Evolutionary conservation across 2,797 vertebrate genomes (phyloP), one percentile per base, ranked within the genome.

Genomic region (Schizothorax lantsangensis): DNA sequence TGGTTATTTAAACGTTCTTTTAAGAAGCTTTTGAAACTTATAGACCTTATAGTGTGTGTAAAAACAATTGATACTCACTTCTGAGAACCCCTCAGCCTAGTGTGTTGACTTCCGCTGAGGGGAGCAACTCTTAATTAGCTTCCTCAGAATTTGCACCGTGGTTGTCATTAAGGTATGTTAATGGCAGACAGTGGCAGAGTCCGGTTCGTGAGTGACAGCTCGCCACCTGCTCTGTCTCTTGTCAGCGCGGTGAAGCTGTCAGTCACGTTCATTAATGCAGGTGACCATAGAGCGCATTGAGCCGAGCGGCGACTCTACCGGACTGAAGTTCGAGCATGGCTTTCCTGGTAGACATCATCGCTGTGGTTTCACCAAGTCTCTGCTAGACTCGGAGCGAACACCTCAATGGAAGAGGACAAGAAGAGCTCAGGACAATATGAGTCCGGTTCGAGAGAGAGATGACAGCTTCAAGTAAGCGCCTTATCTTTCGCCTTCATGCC

Each of bases 381-480:
- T 62, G 26, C 36, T 64, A 26, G 79, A 78, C 9, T 30, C 69
- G 11, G 77, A 57, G 21, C 36, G 36, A 68, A 72, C 59, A 30
- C 64, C 73, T 79, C 15, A 81, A 43, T 49, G 82, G 77, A 82
- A 83, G 33, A 89, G 30, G 26, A 36, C 68, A 74, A 88, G 40
- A 66, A 45, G 14, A 78, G 54, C 36, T n/a, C 83, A 57, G 57
- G 87, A 74, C 49, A 86, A 26, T 0, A 84, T 88, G 77, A 89
- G 62, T 72, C 84, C 85, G 10, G 47, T 36, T 2, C 83, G 57
- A 49, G 77, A 90, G 33, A 87, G 78, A 52, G 71, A 86, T 30
- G 83, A 40, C 78, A 83, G 30, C 30, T 26, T 82, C 5, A 91
- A 82, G 89, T 91, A 86, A 87, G 89, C 33, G 62, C 5, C 38